Evolutionary conservation across 2,888 invertebrate species (phyloP).

Genomic region (Clostera curtula): DNA sequence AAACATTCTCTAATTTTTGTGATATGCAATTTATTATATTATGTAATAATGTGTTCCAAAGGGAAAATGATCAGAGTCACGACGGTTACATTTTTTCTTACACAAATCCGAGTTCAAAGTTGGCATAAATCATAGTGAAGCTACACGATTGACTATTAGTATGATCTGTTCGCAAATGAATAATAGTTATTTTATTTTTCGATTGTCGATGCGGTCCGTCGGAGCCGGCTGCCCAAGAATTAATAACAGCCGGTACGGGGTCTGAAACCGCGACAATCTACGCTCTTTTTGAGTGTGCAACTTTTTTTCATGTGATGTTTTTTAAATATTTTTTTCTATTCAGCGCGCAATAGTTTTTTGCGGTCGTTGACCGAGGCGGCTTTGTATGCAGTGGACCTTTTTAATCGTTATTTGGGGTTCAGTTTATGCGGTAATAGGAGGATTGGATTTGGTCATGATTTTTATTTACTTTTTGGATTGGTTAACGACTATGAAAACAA

Average conservation of each 20-base stretch:
- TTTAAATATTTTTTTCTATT: conserved; percentile 54
- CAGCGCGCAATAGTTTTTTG: conserved; percentile 66
- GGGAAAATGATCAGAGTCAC: too few species aligned
- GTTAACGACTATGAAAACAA: too few species aligned
- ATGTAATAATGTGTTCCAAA: too few species aligned
- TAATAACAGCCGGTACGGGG: conserved; percentile 55
- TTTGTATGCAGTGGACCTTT: conserved; percentile 37
- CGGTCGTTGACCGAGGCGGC: conserved; percentile 52
- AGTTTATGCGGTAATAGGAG: conserved; percentile 13
- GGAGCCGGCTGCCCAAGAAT: conserved; percentile 59
- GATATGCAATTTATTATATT: too few species aligned
- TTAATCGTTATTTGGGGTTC: conserved; percentile 29
- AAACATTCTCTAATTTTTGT: too few species aligned
- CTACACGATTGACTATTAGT: conserved; percentile 47
- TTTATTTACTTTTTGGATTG: too few species aligned
- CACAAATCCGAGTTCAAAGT: too few species aligned
- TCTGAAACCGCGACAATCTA: conserved; percentile 64
- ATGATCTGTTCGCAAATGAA: conserved; percentile 57
- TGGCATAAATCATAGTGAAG: conserved; percentile 35
- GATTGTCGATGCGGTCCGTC: conserved; percentile 58
- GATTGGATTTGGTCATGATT: too few species aligned
- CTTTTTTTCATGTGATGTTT: conserved; percentile 36
- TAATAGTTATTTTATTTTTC: conserved; percentile 72
- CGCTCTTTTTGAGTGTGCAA: conserved; percentile 55
- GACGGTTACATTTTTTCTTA: conserved; percentile 3